phyloP scores from a whole-genome alignment of 2,113 vertebrate genomes.

The Circaetus cinerascens region DNA sequence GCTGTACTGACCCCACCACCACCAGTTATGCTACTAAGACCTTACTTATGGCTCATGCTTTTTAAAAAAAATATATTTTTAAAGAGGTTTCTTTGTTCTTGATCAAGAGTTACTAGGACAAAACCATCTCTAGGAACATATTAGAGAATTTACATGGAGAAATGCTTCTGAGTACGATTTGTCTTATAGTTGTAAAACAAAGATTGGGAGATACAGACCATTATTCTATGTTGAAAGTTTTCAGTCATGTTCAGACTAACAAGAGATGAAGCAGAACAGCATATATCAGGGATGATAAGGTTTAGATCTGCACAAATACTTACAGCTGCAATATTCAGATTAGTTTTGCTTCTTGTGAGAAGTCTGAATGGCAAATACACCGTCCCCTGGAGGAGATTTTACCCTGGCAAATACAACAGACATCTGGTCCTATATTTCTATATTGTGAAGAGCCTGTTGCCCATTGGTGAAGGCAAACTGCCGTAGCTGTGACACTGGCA shows the following conservation, averaged over 20 bases:
- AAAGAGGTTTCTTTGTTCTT: not conserved
- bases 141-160: not conserved
- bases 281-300: not conserved
- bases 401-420: not conserved
- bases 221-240: not conserved
- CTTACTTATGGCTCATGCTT: not conserved
- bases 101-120: not conserved
- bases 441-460: not conserved
- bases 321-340: not conserved
- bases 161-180: not conserved
- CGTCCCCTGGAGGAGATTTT: not conserved
- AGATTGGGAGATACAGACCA: not conserved
- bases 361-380: not conserved
- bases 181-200: not conserved
- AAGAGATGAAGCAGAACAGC: not conserved
- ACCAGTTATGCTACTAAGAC: not conserved
- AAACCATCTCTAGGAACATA: not conserved
- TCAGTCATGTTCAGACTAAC: not conserved
- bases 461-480: not conserved
- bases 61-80: not conserved
- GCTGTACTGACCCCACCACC: not conserved
- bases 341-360: not conserved
- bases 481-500: not conserved
- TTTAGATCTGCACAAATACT: not conserved
- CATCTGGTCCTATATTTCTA: not conserved